Percentiles rank a stretch among this genome's conserved stretches.
Evolutionary conservation across 2,797 vertebrate species (phyloP).

Genomic region (Neopelma chrysocephalum): DNA sequence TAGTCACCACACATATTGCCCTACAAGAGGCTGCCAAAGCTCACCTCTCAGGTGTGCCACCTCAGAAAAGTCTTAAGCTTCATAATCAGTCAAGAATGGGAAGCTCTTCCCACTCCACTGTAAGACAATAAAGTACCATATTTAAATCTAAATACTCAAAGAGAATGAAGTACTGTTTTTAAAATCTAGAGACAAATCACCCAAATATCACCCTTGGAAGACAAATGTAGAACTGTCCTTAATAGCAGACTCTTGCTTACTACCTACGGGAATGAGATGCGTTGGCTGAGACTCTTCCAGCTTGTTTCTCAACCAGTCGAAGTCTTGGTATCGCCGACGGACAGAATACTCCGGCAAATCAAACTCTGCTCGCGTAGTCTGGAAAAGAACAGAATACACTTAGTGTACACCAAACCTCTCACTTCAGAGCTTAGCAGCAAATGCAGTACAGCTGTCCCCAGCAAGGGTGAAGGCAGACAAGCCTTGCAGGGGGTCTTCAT

Average conservation of each 20-base stretch:
- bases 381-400: neutral
- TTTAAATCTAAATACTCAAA: neutral
- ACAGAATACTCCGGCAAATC: slow-evolving; percentile 94
- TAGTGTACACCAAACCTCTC: neutral
- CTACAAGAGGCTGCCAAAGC: neutral
- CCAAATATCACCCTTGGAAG: neutral
- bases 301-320: slow-evolving; percentile 94
- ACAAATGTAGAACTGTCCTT: neutral
- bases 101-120: neutral
- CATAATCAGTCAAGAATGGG: neutral
- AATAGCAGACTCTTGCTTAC: slow-evolving; percentile 46
- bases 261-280: slow-evolving; percentile 96
- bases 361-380: slow-evolving; percentile 94
- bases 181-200: neutral
- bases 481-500: neutral
- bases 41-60: neutral
- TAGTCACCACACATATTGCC: neutral
- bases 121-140: neutral
- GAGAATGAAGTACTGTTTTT: neutral
- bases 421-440: neutral
- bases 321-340: slow-evolving; percentile 95
- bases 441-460: neutral
- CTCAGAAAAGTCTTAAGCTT: neutral
- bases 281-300: slow-evolving; percentile 98
- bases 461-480: neutral